Evolutionary conservation across 2,113 vertebrate genomes (phyloP).

Genomic region (Sus scrofa): T2T-Sscrofa CM000830.6:108753501-108754000

Average conservation of each 20-base stretch:
- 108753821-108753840: background rate
- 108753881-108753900: background rate
- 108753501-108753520: too few relatives aligned
- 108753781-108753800: background rate
- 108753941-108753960: background rate
- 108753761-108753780: background rate
- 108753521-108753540: too few relatives aligned
- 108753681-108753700: background rate
- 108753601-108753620: background rate
- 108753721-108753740: background rate
- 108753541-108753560: too few relatives aligned
- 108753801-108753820: background rate
- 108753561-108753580: too few relatives aligned
- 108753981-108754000: background rate
- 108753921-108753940: constrained; percentile 16
- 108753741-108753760: background rate
- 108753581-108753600: too few relatives aligned
- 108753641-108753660: background rate
- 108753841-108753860: background rate
- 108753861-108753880: background rate
- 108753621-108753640: background rate
- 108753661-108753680: background rate
- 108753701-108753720: background rate
- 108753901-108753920: background rate
- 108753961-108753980: background rate